Evolutionary conservation across 2,113 vertebrate species (phyloP).

Genomic region (Galeopterus variegatus): DNA sequence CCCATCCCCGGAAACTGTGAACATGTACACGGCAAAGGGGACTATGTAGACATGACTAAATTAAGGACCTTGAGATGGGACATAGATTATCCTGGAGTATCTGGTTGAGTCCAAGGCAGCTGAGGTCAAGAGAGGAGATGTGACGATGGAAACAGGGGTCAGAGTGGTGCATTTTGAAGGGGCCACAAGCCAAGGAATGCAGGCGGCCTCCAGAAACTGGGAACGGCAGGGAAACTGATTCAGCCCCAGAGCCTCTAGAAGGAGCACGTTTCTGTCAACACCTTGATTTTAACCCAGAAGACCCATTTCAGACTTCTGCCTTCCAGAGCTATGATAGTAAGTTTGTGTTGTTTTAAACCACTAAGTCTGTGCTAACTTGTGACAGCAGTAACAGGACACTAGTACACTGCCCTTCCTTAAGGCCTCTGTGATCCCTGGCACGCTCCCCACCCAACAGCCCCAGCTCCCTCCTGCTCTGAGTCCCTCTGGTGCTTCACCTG

Average conservation of each 20-base stretch:
- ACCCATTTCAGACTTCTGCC: background rate
- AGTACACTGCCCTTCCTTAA: background rate
- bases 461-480: background rate
- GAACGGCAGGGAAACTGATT: background rate
- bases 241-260: background rate
- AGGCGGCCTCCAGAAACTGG: background rate
- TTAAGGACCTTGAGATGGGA: background rate
- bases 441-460: background rate
- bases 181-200: background rate
- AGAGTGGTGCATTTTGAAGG: background rate
- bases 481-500: background rate
- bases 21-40: background rate
- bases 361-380: background rate
- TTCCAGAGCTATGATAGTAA: background rate
- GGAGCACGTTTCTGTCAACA: background rate
- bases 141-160: background rate
- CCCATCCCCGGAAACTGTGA: background rate
- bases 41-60: background rate
- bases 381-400: background rate
- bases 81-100: background rate
- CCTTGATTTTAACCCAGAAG: background rate
- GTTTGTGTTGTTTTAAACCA: background rate
- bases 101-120: background rate
- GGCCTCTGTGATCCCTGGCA: background rate
- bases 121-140: background rate